A percentile compares a stretch with the other conserved stretches of the same genome.
Evolutionary conservation across 1,140 invertebrate species (phyloP).

Genomic region (Kradibia gibbosae): DNA sequence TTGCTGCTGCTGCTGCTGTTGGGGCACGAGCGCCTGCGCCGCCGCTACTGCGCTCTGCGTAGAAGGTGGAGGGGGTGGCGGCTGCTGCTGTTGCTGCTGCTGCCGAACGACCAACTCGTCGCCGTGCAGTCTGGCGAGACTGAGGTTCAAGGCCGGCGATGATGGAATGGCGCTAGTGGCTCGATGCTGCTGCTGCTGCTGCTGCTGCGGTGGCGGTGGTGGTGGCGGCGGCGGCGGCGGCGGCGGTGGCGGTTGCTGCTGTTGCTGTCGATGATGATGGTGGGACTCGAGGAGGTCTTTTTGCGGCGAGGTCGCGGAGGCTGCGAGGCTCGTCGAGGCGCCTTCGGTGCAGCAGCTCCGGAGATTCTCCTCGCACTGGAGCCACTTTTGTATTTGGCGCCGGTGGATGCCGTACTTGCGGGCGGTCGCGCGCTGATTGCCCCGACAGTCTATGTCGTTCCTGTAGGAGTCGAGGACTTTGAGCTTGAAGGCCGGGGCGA

Average conservation of each 20-base stretch:
- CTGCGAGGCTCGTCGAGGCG: constrained; percentile 9
- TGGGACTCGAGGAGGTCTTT: constrained; percentile 27
- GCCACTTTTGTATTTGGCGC: constrained; percentile 90
- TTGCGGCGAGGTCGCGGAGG: constrained; percentile 50
- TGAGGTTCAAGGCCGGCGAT: constrained; percentile 73
- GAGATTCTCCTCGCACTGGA: constrained; percentile 84
- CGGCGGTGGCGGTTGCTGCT: constrained; percentile 46
- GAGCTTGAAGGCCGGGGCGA: constrained; percentile 87
- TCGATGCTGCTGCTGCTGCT: constrained; percentile 41
- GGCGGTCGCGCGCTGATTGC: constrained; percentile 88
- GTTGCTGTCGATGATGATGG: constrained; percentile 35
- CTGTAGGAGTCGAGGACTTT: constrained; percentile 89
- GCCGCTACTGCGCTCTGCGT: constrained; percentile 18
- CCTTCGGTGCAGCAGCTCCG: constrained; percentile 78
- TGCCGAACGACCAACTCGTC: constrained; percentile 61
- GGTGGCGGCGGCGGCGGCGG: constrained; percentile 42
- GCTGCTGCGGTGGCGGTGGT: neutral
- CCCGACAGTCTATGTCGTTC: constrained; percentile 85
- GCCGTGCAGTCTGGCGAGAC: constrained; percentile 71
- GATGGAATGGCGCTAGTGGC: constrained; percentile 54
- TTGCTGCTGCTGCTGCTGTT: constrained; percentile 14
- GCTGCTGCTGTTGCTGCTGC: constrained; percentile 53
- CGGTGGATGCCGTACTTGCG: constrained; percentile 90
- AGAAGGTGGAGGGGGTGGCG: neutral
- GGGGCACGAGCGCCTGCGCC: constrained; percentile 34